Conservation (phyloP, 2,113 vertebrate species). For the Sturnira hondurensis region DNA sequence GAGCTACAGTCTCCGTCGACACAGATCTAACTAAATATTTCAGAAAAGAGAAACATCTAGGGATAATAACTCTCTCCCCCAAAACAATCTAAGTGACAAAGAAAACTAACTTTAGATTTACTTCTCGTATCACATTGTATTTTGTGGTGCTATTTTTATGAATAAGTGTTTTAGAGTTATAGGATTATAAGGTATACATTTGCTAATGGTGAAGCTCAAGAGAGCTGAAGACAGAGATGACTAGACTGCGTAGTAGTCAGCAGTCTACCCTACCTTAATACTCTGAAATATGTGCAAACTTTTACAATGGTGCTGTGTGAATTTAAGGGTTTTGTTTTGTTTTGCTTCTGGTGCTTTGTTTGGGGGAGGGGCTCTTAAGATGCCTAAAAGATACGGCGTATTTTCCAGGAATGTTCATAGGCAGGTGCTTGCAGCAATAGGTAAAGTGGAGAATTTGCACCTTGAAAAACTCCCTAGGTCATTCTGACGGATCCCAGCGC, state of each 20-base stretch:
- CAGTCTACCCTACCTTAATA: background rate
- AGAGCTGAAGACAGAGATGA: background rate
- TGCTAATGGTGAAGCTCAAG: background rate
- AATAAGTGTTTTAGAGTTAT: background rate
- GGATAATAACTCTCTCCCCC: background rate
- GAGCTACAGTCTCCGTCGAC: no score
- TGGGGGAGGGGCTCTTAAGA: background rate
- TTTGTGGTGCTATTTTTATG: background rate
- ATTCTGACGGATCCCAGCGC: background rate
- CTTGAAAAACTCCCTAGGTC: background rate
- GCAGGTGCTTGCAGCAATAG: background rate
- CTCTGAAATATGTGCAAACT: background rate
- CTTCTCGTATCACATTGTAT: background rate
- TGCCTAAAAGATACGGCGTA: background rate
- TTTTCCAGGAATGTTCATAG: background rate
- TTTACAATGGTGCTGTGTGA: background rate
- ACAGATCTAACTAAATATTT: no score
- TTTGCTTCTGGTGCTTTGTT: background rate
- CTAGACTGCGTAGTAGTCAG: background rate
- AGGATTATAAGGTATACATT: background rate
- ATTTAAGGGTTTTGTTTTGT: background rate
- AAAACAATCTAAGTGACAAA: background rate
- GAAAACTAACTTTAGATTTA: slow-evolving; percentile 15
- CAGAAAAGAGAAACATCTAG: background rate
- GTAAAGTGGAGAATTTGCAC: background rate